Evolutionary conservation across 2,113 vertebrate species (phyloP), one percentile per base, ranked within the genome.

Genomic region (Proteles cristata): DNA sequence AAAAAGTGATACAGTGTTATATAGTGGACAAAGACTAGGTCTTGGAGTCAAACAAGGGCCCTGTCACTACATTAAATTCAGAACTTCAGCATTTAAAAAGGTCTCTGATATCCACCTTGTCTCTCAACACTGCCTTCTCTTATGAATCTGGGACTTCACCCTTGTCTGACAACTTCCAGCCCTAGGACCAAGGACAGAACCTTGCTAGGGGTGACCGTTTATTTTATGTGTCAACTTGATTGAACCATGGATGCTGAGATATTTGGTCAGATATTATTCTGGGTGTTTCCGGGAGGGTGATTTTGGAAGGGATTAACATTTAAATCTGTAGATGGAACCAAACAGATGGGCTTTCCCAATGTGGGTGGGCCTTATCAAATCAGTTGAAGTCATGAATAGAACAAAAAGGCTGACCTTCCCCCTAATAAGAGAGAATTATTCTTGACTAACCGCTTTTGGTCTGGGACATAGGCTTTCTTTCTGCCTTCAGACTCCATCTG

Each of bases 221-320:
- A 43, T 92, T 73, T 87, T 33, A 63, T 53, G 43, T 53, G 33
- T 81, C 26, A n/a, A n/a, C 53, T 71, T 65, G 53, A 73, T 33
- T 63, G 73, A 66, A 11, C 21, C 23, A 16, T 5, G 19, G 45
- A 39, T 95, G 48, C 35, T 48, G 69, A 84, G 45, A 61, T 45
- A 92, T n/a, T 73, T 81, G 73, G 53, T 80, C 21, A 87, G 43
- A 65, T 92, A 35, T 79, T 79, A 73, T 92, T 73, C n/a, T 84
- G 69, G 45, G 15, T 43, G 35, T 73, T 58, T 61, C 66, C 43
- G 25, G 33, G 53, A 91, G n/a, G 53, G 19, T 80, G 43, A n/a
- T 80, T 80, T 71, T n/a, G 53, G 26, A 55, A n/a, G 50, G 92
- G 74, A 81, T 7, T 55, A 73, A 81, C 15, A 43, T 81, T 92